phyloP scores from a whole-genome alignment of 2,113 vertebrate genomes.

The Poicephalus gulielmi region DNA sequence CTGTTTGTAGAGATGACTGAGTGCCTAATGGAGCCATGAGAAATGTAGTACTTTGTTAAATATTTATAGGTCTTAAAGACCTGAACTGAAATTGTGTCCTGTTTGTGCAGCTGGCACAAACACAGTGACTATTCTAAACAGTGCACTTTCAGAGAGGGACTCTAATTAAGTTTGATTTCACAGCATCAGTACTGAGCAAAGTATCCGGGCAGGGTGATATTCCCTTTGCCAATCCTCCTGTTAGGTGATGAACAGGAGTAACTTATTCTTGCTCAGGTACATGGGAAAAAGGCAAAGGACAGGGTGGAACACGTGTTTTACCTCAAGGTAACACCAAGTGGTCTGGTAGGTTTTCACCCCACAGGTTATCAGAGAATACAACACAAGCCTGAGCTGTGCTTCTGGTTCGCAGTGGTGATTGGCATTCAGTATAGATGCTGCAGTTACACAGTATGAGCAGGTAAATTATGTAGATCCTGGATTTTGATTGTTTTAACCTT shows the following conservation, averaged over 20 bases:
- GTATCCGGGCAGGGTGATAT: not conserved
- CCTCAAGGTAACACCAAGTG: not conserved
- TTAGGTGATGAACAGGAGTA: not conserved
- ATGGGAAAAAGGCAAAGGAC: not conserved
- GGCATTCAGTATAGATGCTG: not conserved
- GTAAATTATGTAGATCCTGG: not conserved
- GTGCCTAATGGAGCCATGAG: not conserved
- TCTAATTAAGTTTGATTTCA: not conserved
- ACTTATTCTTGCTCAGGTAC: not conserved
- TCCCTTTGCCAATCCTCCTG: not conserved
- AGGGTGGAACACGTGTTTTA: not conserved
- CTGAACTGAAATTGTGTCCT: not conserved
- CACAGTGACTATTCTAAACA: not conserved
- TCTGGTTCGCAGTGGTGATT: not conserved
- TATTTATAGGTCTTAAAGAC: not conserved
- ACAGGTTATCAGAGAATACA: not conserved
- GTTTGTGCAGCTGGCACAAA: not conserved
- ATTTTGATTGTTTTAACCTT: not conserved
- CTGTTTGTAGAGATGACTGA: accelerated
- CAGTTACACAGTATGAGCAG: not conserved
- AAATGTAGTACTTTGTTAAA: not conserved
- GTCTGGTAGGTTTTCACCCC: not conserved
- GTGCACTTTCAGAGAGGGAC: not conserved
- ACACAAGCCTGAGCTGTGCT: not conserved
- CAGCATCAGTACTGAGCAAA: not conserved